Base-by-base conservation (phyloP, 2,888 invertebrate genomes). In the Mesorhabditis belari region DNA sequence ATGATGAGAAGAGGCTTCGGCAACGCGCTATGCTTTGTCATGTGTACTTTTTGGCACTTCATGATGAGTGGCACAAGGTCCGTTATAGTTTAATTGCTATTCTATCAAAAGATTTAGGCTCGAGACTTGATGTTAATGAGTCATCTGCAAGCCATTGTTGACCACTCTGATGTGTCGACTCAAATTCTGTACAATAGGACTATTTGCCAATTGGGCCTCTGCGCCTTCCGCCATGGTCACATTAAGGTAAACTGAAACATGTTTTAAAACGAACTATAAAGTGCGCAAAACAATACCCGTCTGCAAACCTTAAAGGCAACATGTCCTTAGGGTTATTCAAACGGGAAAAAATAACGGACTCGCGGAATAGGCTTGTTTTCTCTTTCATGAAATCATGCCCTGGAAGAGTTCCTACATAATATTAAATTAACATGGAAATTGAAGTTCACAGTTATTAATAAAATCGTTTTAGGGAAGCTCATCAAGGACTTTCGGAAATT, bases 31-130 rank as follows among this genome's bases (percentile, higher is more conserved):
- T 98, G 75, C 85, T 99, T 23, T 94, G 91, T 29, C 96, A 98
- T 81, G 95, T 98, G 72, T 99, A 98, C 83, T 95, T 96, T 82
- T 93, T 94, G 81, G 96, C 98, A 4, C 85, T 98, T 77, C 98
- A 99, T 82, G 95, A 98, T 81, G 91, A 95, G 80, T 87, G 86
- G 86, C 96, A 93, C 86, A 58, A 64, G 17, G 51, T 51, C 12
- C 51, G 9, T n/a, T 17, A 23, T 12, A 12, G 9, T 21, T n/a
- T n/a, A n/a, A n/a, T n/a, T n/a, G n/a, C n/a, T n/a, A n/a, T n/a
- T n/a, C n/a, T n/a, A n/a, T 9, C 51, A 51, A 51, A 51, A 9
- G 12, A n/a, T 88, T 35, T 35, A 90, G 82, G 92, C 92, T 0
- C 86, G 92, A 24, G 92, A 93, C 82, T 85, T 94, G 29, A 87